phyloP scores from a whole-genome alignment of 2,888 invertebrate genomes.

The Steinernema hermaphroditum region DNA sequence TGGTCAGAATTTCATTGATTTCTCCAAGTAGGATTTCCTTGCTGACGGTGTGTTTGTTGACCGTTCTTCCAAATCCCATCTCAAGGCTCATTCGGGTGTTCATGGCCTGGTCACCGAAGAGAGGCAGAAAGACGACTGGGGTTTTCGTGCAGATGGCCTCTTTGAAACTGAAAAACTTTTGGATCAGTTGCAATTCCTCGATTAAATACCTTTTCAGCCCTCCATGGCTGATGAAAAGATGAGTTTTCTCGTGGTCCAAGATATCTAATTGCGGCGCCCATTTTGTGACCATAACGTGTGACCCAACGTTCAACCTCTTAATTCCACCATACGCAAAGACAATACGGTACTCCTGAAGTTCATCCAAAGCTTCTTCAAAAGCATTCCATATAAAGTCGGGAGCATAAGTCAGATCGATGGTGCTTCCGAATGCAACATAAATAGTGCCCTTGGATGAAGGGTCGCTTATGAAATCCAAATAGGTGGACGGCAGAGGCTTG shows the following conservation, averaged over 20 bases:
- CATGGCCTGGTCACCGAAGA: constrained; percentile 35
- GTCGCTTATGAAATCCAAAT: constrained; percentile 33
- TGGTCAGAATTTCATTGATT: neutral
- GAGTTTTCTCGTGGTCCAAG: neutral
- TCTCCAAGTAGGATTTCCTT: neutral
- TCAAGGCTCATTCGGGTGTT: constrained; percentile 35
- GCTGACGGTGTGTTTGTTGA: constrained; percentile 34
- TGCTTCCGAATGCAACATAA: constrained; percentile 13
- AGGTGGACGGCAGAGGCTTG: constrained; percentile 19
- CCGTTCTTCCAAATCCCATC: constrained; percentile 32
- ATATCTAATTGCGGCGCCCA: constrained; percentile 36
- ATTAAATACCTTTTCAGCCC: constrained; percentile 18
- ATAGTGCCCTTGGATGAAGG: constrained; percentile 35
- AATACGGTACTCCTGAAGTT: constrained; percentile 11
- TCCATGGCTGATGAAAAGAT: neutral
- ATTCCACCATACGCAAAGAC: neutral
- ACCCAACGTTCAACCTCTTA: neutral
- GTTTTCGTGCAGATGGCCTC: constrained; percentile 34
- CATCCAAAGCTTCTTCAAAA: constrained; percentile 3
- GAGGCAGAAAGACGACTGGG: constrained; percentile 31
- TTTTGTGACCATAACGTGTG: constrained; percentile 32
- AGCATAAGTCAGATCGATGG: constrained; percentile 5
- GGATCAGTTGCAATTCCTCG: neutral
- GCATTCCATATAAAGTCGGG: constrained; percentile 29
- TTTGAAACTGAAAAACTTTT: constrained; percentile 28